Conservation (phyloP, 2,113 vertebrate species). For the Heptranchias perlo region DNA sequence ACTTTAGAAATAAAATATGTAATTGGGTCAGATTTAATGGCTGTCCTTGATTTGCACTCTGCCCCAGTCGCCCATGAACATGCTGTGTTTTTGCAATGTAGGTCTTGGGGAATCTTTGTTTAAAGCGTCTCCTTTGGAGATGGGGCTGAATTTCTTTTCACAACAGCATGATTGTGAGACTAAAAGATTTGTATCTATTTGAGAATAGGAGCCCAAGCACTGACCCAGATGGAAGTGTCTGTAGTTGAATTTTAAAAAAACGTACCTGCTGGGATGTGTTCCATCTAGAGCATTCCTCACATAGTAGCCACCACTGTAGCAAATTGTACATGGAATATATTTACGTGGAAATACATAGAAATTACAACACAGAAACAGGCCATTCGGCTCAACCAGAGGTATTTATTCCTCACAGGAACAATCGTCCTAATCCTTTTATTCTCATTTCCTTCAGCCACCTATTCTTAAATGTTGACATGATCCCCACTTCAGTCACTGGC, state of each 20-base stretch:
- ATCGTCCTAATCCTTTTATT: not conserved
- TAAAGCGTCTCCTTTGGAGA: not conserved
- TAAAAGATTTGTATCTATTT: not conserved
- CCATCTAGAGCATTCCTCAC: not conserved
- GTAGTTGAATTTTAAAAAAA: not conserved
- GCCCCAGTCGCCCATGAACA: not conserved
- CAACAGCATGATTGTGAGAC: not conserved
- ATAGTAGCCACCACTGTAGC: not conserved
- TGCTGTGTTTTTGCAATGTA: not conserved
- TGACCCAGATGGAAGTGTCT: slow-evolving; percentile 9
- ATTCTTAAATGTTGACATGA: not conserved
- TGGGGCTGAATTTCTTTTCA: not conserved
- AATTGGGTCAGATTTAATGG: not conserved
- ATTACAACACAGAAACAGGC: not conserved
- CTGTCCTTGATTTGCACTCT: not conserved
- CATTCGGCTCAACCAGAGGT: not conserved
- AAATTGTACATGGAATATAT: not conserved
- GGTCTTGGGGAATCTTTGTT: not conserved
- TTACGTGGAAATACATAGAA: not conserved
- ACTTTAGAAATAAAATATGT: not conserved
- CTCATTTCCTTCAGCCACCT: not conserved
- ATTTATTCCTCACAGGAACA: not conserved
- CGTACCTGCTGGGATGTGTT: not conserved
- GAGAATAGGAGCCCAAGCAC: not conserved
- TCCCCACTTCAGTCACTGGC: too few species aligned